Evolutionary conservation across 2,888 invertebrate species (phyloP), one percentile per base, ranked within the genome.

Genomic region (Agrilus biguttatus): DNA sequence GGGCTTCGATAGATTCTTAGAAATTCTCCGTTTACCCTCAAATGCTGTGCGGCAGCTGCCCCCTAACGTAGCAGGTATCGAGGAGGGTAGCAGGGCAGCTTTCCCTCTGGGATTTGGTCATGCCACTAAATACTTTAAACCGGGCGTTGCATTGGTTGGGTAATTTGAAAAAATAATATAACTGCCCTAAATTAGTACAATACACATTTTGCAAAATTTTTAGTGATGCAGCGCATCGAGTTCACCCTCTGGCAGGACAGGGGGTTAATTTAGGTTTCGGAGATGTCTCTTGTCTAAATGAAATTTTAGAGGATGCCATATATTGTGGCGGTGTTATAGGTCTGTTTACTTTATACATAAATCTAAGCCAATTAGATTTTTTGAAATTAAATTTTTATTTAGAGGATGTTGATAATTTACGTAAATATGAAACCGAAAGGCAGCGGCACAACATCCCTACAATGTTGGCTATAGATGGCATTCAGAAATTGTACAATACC

Each of bases 181-280:
- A 10, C 8, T 28, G 10, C 6, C 21, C 10, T 28, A 28, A 28
- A 40, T 14, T 33, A 28, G 33, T 14, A 10, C 2, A n/a, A n/a
- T n/a, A n/a, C 10, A 13, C n/a, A 14, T 17, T 17, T 17, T 14
- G 33, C 1, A 8, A 14, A 14, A 33, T 32, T 45, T 65, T 33
- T 56, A 85, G 86, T 1, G 90, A 90, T 65, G 86, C 90, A 36
- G 84, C 89, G 0, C 86, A 96, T 68, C 74, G 92, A 50, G 77
- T 97, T 14, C 97, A 98, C 67, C 97, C 97, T 0, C 64, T 98
- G 51, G 97, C 97, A 33, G 97, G 97, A 0, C 96, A 96, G 68
- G 98, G 98, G 7, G 91, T 96, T 1, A 99, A 99, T 70, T 71
- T 98, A 37, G 98, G 98, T 2, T 93, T 97, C 63, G 90, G 91